Conservation (phyloP, 1,140 invertebrate species). For the Hydropsyche tenuis region DNA sequence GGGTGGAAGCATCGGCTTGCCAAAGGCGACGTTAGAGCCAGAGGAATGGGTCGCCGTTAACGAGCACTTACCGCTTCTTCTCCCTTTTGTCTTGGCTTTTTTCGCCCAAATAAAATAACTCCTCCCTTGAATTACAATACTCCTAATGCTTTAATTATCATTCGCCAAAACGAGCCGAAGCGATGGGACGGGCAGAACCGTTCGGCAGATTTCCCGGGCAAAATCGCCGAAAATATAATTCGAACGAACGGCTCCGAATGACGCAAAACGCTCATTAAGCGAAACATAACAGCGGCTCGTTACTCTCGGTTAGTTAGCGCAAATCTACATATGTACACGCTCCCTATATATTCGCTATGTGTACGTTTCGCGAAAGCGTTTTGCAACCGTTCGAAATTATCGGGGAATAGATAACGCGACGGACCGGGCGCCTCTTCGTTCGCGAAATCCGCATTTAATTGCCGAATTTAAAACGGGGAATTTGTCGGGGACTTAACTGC, state of each 20-base stretch:
- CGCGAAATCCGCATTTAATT: too few relatives aligned
- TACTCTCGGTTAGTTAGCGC: background rate
- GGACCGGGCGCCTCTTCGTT: too few relatives aligned
- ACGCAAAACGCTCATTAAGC: slow-evolving; percentile 12
- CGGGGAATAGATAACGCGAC: too few relatives aligned
- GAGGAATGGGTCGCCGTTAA: slow-evolving; percentile 1
- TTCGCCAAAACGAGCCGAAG: slow-evolving; percentile 29
- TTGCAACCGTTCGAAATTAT: too few relatives aligned
- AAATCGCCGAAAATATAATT: slow-evolving; percentile 18
- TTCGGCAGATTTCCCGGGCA: slow-evolving; percentile 6
- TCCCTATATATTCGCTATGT: too few relatives aligned
- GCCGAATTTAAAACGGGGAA: too few relatives aligned
- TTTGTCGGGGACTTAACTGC: too few relatives aligned
- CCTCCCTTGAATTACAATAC: slow-evolving; percentile 39
- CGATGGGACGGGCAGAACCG: background rate
- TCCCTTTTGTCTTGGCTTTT: slow-evolving; percentile 30
- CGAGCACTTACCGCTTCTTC: slow-evolving; percentile 26
- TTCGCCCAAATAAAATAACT: slow-evolving; percentile 39
- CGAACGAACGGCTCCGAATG: slow-evolving; percentile 19
- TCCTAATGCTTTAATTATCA: slow-evolving; percentile 47
- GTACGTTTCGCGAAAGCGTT: too few relatives aligned
- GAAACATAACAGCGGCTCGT: slow-evolving; percentile 7
- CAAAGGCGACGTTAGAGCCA: slow-evolving; percentile 7
- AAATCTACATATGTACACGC: too few relatives aligned
- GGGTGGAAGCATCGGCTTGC: slow-evolving; percentile 9